phyloP scores from a whole-genome alignment of 2,888 invertebrate genomes.

The Dasypolia templi region DNA sequence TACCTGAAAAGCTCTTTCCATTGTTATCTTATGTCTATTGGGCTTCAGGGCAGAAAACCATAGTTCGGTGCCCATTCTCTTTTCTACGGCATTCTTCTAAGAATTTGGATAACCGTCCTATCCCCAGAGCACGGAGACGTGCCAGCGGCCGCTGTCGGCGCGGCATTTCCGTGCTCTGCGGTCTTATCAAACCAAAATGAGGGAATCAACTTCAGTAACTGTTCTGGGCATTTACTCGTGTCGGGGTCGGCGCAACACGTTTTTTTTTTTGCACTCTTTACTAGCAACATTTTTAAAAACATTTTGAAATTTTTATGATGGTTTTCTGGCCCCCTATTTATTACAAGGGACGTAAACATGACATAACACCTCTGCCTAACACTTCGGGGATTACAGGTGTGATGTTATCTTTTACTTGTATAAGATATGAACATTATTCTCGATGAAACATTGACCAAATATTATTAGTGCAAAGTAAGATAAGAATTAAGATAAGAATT shows the following conservation, averaged over 20 bases:
- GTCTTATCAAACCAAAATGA: not conserved
- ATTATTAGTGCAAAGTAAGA: not conserved
- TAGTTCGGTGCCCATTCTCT: too few relatives aligned
- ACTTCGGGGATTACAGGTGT: too few relatives aligned
- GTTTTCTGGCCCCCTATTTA: not conserved
- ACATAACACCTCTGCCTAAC: too few relatives aligned
- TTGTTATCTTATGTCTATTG: too few relatives aligned
- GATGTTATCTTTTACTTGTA: not conserved
- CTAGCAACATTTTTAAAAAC: not conserved
- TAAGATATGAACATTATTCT: slow-evolving; percentile 4
- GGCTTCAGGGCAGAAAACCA: too few relatives aligned
- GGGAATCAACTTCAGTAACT: not conserved
- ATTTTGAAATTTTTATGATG: too few relatives aligned
- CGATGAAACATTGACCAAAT: slow-evolving; percentile 31
- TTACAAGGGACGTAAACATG: not conserved
- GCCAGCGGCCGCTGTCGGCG: not conserved
- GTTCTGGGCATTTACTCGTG: not conserved
- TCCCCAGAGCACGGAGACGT: not conserved
- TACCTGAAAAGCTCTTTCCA: too few relatives aligned
- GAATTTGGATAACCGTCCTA: not conserved
- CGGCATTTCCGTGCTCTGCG: not conserved
- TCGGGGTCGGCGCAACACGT: not conserved
- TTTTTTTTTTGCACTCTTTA: not conserved
- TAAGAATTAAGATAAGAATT: slow-evolving; percentile 49
- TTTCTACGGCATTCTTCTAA: not conserved